Evolutionary conservation across 2,113 vertebrate genomes (phyloP).

Genomic region (Chamaetylas fuelleborni): DNA sequence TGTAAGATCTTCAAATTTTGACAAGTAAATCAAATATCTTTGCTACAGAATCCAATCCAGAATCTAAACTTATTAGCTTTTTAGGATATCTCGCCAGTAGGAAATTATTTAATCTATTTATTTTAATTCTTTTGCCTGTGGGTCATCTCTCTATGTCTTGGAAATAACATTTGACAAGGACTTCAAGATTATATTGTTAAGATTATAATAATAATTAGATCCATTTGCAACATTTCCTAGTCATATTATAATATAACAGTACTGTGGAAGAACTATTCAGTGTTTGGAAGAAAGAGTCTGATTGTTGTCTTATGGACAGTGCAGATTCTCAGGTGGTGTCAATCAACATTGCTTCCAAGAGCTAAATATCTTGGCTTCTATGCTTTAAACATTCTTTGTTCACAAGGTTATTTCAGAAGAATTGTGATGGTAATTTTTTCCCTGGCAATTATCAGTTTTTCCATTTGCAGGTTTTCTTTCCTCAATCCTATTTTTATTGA

Average conservation of each 20-base stretch:
- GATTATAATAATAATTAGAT: conserved; percentile 70
- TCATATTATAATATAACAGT: conserved; percentile 53
- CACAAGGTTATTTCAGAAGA: background rate
- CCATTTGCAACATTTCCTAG: conserved; percentile 67
- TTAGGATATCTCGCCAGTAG: conserved; percentile 62
- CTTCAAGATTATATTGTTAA: conserved; percentile 59
- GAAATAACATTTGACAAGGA: conserved; percentile 71
- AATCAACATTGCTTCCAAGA: background rate
- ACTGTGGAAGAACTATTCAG: conserved; percentile 9
- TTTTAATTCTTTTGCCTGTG: conserved; percentile 72
- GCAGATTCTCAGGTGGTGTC: conserved; percentile 3
- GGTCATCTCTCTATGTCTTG: conserved; percentile 65
- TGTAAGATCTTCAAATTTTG: conserved; percentile 43
- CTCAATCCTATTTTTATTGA: background rate
- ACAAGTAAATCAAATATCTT: conserved; percentile 63
- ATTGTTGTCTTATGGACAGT: background rate
- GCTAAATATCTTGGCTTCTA: background rate
- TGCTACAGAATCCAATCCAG: conserved; percentile 53
- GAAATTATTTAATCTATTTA: conserved; percentile 77
- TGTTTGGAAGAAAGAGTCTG: background rate
- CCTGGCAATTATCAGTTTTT: background rate
- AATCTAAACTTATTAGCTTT: conserved; percentile 70
- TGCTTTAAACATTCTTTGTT: background rate
- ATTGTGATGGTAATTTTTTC: background rate
- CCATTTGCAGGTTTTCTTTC: background rate